phyloP scores from a whole-genome alignment of 2,888 invertebrate genomes.

The Slavum lentiscoides region DNA sequence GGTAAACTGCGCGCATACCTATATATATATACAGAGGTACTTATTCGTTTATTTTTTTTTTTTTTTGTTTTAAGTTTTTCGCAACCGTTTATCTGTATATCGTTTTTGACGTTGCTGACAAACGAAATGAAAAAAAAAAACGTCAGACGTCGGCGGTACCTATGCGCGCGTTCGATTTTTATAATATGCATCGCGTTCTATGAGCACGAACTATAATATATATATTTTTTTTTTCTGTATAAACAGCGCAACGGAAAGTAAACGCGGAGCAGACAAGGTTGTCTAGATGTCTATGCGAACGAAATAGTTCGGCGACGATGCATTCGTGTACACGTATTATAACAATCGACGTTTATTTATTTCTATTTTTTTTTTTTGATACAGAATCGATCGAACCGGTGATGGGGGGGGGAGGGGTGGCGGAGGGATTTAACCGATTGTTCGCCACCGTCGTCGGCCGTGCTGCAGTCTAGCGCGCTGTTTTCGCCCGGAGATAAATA shows the following conservation, averaged over 20 bases:
- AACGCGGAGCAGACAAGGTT: slow-evolving; percentile 40
- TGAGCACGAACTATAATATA: background rate
- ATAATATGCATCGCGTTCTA: background rate
- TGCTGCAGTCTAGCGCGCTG: too few relatives aligned
- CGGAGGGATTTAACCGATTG: background rate
- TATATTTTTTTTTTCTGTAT: background rate
- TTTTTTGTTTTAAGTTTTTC: background rate
- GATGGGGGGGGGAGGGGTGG: too few relatives aligned
- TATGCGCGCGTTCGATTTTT: background rate
- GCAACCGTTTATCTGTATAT: slow-evolving; percentile 8
- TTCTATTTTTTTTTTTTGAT: background rate
- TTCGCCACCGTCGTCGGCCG: background rate
- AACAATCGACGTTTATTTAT: too few relatives aligned
- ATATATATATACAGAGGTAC: too few relatives aligned
- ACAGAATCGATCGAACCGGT: background rate
- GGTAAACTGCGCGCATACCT: too few relatives aligned
- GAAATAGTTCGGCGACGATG: slow-evolving; percentile 20
- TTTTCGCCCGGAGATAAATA: background rate
- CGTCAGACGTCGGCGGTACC: background rate
- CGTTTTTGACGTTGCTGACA: slow-evolving; percentile 10
- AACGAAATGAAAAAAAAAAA: slow-evolving; percentile 1
- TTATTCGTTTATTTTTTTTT: too few relatives aligned
- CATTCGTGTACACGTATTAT: background rate
- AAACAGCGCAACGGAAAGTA: slow-evolving; percentile 38
- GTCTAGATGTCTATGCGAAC: slow-evolving; percentile 31